These are phyloP conservation scores for Goniozus legneri DNA, from an alignment of 1,140 invertebrate genomes.

Conservation along the genomic window DNA sequence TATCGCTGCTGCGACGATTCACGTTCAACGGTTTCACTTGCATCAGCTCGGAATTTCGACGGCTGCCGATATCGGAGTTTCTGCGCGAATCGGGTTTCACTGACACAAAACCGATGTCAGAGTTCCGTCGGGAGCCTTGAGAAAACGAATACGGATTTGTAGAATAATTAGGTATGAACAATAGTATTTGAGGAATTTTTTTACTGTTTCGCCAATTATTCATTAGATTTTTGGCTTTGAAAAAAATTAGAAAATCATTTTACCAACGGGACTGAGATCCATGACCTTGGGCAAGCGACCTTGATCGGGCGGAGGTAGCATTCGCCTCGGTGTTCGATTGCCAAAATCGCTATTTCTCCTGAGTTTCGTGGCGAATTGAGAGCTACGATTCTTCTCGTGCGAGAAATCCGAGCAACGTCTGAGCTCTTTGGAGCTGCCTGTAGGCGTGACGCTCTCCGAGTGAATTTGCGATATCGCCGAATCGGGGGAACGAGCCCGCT, in stretches of 20 bases:
- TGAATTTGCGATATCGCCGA: slow-evolving; percentile 31
- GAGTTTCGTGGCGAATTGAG: slow-evolving; percentile 46
- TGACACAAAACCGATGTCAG: slow-evolving; percentile 35
- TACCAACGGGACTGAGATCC: slow-evolving; percentile 40
- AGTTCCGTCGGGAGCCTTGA: slow-evolving; percentile 39
- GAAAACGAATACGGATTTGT: no score
- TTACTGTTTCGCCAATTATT: neutral
- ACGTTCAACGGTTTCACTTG: slow-evolving; percentile 38
- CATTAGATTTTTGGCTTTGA: neutral
- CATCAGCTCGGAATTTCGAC: slow-evolving; percentile 36
- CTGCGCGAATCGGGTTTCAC: slow-evolving; percentile 32
- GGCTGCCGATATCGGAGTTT: slow-evolving; percentile 37
- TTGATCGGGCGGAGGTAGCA: slow-evolving; percentile 26
- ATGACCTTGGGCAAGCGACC: slow-evolving; percentile 34
- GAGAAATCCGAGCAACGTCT: slow-evolving; percentile 45
- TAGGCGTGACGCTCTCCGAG: slow-evolving; percentile 37
- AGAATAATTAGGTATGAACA: no score
- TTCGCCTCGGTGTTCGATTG: slow-evolving; percentile 39
- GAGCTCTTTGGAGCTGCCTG: slow-evolving; percentile 35
- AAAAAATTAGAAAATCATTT: neutral
- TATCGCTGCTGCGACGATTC: slow-evolving; percentile 41
- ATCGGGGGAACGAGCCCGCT: slow-evolving; percentile 23
- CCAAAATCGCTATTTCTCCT: slow-evolving; percentile 47
- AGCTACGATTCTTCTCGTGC: slow-evolving; percentile 43
- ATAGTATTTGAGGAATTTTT: no score